Base-by-base conservation (phyloP, 2,797 vertebrate species). In the Momotus momota region DNA sequence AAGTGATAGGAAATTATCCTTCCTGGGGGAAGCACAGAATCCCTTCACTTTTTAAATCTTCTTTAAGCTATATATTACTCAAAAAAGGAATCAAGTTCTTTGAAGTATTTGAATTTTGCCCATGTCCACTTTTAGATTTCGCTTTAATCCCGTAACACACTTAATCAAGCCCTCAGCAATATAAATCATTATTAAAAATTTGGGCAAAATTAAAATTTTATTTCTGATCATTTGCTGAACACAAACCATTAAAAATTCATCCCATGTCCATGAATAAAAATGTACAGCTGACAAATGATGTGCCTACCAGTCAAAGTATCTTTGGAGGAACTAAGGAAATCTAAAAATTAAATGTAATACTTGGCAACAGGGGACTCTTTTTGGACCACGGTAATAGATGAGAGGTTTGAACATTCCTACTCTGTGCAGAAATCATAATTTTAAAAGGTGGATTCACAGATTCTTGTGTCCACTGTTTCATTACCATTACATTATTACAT, bases 161-260 rank as follows among this genome's bases (percentile, higher is more conserved):
- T 64, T 85, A 83, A 87, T 72, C 61, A 93, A 93, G 40, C 18
- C 13, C 58, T 94, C 49, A 80, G 54, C 16, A 73, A 38, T 52
- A 88, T 73, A 92, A 92, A 87, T 54, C 0, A 29, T 52, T 57
- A 57, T 60, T 75, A 6, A 4, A 74, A 77, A 79, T 46, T 64
- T 48, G 10, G 12, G 31, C 27, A 23, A 72, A 80, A 92, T 69
- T 48, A 92, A 93, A 77, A 74, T 69, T 79, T 87, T 75, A 81
- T 81, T 95, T 83, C 45, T 75, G n/a, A 74, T 79, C 90, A 85
- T 87, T 83, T 83, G 48, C 67, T 82, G 12, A 95, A 90, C 61
- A 69, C 10, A 86, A 93, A 69, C 26, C 5, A 58, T 60, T 85
- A 88, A 92, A 95, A 88, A 90, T 38, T 58, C 21, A 92, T 70